These are phyloP conservation scores for Dreissena rostriformis DNA, from an alignment of 1,140 invertebrate species.

Conservation along the genomic window DNA sequence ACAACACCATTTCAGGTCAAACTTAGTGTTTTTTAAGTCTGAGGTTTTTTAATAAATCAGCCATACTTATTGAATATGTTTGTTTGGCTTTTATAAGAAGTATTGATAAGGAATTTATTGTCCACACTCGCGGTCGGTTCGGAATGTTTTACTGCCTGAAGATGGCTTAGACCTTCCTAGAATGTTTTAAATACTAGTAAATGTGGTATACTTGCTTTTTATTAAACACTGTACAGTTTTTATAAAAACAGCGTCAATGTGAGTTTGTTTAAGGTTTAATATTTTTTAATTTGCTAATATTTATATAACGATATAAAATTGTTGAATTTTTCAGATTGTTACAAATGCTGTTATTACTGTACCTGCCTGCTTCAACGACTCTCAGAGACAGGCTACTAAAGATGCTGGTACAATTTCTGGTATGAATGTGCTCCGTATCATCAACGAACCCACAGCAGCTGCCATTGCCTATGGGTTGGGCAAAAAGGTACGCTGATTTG, in stretches of 20 bases:
- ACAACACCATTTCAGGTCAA: not conserved
- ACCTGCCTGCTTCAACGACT: conserved; percentile 83
- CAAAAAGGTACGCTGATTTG: conserved; percentile 81
- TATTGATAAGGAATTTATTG: not conserved
- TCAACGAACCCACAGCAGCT: conserved; percentile 83
- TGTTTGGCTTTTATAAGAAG: not conserved
- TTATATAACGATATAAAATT: not conserved
- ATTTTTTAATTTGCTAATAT: not conserved
- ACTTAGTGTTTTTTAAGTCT: not conserved
- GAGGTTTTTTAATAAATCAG: no score
- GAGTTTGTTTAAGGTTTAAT: not conserved
- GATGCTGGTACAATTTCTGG: conserved; percentile 83
- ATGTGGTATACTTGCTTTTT: not conserved
- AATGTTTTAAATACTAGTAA: conserved; percentile 5
- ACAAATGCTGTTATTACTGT: conserved; percentile 82
- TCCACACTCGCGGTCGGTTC: conserved; percentile 59
- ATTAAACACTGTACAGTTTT: not conserved
- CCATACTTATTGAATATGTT: not conserved
- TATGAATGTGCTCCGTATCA: conserved; percentile 83
- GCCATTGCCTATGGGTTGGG: conserved; percentile 83
- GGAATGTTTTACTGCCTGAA: conserved; percentile 20
- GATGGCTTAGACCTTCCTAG: conserved; percentile 58
- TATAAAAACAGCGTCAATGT: no score
- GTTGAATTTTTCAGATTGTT: conserved; percentile 69
- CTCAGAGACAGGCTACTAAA: conserved; percentile 84